Evolutionary conservation across 2,797 vertebrate species (phyloP), one percentile per base, ranked within the genome.

Genomic region (Kryptolebias ocellatus): DNA sequence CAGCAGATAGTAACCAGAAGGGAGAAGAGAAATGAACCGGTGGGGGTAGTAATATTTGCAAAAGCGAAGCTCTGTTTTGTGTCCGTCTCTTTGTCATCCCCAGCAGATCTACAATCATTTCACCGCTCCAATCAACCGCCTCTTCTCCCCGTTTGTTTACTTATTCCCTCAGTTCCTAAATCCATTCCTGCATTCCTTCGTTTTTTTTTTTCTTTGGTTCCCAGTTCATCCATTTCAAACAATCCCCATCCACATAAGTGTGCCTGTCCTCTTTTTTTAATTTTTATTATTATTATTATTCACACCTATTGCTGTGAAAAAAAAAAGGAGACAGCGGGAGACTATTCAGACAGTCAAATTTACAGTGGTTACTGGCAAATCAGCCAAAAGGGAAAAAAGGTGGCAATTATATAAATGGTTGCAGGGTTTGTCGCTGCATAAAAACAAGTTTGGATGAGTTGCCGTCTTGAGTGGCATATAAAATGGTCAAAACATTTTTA

Each of bases 71-170:
- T 67, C 50, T 69, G 59, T 42, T 77, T 47, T 81, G 59, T 60
- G 69, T 80, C 72, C 83, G 68, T 63, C 66, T 61, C 67, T 56
- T 61, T 46, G 55, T 80, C 60, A 55, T 80, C 85, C 85, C 85
- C 84, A 72, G 78, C 68, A 86, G 87, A 82, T 74, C 59, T 39
- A 6, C 42, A 63, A 64, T 29, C 16, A 20, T 37, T 60, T 79
- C 58, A 59, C 24, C 53, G 77, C 80, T 90, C 69, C 81, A 86
- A 80, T 89, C 78, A 80, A 85, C 74, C 70, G 81, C 72, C 68
- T 83, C 80, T 79, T 85, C 80, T 85, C 78, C 83, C 81, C 76
- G 76, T 90, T 88, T 89, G 80, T 89, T 90, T 90, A 83, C 84
- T 76, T 74, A 74, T 80, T 85, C 83, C 79, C 79, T 71, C 64